These are phyloP conservation scores for Sakesphorus luctuosus DNA, from an alignment of 2,113 vertebrate species.

Conservation along the genomic window DNA sequence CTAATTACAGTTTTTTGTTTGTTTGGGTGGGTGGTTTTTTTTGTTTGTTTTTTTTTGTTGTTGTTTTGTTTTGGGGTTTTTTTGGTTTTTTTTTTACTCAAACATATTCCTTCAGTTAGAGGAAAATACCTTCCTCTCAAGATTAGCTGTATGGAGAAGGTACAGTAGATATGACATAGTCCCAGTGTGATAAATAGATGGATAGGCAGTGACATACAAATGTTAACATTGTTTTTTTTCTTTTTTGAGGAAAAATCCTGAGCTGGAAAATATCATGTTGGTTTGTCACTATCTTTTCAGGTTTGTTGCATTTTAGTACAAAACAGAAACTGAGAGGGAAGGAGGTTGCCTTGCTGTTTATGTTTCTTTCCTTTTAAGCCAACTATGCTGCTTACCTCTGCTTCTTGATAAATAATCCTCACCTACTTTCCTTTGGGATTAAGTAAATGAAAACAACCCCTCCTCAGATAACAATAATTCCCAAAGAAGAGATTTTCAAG, in stretches of 20 bases:
- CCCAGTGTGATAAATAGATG: not conserved
- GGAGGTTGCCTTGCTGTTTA: not conserved
- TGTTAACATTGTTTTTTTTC: not conserved
- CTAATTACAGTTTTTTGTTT: slow-evolving; percentile 1
- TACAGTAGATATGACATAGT: not conserved
- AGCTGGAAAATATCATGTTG: not conserved
- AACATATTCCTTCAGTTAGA: not conserved
- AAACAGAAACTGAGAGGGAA: slow-evolving; percentile 28
- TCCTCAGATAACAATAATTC: slow-evolving; percentile 21
- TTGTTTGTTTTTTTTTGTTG: no score
- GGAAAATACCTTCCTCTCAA: slow-evolving; percentile 5
- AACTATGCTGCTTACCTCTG: not conserved
- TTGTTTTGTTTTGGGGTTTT: no score
- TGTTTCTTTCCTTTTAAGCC: slow-evolving; percentile 3
- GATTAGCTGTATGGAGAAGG: not conserved
- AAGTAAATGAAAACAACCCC: slow-evolving; percentile 19
- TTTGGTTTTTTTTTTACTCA: not conserved
- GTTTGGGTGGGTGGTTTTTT: no score
- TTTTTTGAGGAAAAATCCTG: not conserved
- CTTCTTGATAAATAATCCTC: not conserved
- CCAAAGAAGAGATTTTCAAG: slow-evolving; percentile 49
- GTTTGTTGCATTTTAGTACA: slow-evolving; percentile 36
- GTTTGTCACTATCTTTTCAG: slow-evolving; percentile 40
- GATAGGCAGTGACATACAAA: not conserved
- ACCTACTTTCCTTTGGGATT: not conserved